Evolutionary conservation across 2,113 vertebrate species (phyloP).

Genomic region (Neodontobutis hainanensis): DNA sequence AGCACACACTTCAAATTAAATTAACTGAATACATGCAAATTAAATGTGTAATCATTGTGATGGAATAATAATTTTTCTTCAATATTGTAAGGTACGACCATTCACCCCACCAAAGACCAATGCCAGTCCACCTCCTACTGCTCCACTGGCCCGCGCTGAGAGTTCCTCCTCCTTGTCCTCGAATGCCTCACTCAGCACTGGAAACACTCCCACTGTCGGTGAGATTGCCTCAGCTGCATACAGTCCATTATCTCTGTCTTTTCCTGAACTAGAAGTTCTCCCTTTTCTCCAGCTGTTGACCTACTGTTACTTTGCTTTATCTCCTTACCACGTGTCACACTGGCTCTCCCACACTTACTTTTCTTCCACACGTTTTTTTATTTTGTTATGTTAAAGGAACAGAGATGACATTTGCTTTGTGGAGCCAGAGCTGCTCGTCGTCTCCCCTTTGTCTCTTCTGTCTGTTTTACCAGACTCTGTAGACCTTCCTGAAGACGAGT

Average conservation of each 20-base stretch:
- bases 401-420: constrained; percentile 41
- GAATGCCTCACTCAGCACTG: constrained; percentile 90
- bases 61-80: not conserved
- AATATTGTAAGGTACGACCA: constrained; percentile 82
- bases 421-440: constrained; percentile 64
- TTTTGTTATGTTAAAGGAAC: constrained; percentile 54
- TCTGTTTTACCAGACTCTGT: constrained; percentile 29
- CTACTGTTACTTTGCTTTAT: constrained; percentile 18
- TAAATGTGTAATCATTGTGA: not conserved
- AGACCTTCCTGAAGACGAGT: not conserved
- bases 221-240: constrained; percentile 50
- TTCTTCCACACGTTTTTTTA: not conserved
- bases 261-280: not conserved
- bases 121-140: constrained; percentile 88
- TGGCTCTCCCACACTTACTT: constrained; percentile 5
- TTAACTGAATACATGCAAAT: not conserved
- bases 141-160: constrained; percentile 92
- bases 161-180: constrained; percentile 97
- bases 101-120: constrained; percentile 90
- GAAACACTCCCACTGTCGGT: constrained; percentile 96
- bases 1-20: no score
- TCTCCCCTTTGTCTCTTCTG: constrained; percentile 57
- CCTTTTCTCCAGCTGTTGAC: constrained; percentile 5
- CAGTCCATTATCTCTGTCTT: not conserved
- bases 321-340: constrained; percentile 19